Conservation (phyloP, 2,888 invertebrate species). For the Leucoptera coffeella region DNA sequence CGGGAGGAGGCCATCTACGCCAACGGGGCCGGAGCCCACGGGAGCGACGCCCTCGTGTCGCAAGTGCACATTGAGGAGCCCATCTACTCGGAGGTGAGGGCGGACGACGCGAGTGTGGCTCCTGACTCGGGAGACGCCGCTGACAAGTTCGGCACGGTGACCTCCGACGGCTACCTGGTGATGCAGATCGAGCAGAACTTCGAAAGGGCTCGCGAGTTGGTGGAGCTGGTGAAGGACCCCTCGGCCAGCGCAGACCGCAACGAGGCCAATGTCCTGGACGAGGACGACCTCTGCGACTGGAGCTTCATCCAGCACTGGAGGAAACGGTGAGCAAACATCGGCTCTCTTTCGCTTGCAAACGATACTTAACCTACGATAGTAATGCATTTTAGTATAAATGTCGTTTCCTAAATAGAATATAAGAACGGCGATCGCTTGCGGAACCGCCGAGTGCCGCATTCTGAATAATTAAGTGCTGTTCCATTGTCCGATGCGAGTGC, state of each 20-base stretch:
- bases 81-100: constrained; percentile 35
- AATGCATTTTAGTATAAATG: too few species aligned
- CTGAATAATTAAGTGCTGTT: too few species aligned
- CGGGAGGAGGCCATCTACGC: constrained; percentile 41
- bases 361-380: too few species aligned
- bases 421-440: too few species aligned
- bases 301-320: constrained; percentile 71
- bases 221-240: constrained; percentile 49
- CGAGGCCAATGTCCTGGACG: constrained; percentile 38
- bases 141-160: constrained; percentile 28
- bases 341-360: too few species aligned
- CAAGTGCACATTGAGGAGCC: constrained; percentile 37
- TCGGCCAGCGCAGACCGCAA: constrained; percentile 28
- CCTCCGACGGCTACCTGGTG: constrained; percentile 52
- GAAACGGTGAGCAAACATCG: constrained; percentile 56
- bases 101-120: constrained; percentile 16
- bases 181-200: constrained; percentile 58
- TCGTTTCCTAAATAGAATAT: too few species aligned
- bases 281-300: constrained; percentile 60
- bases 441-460: too few species aligned
- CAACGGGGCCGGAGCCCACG: constrained; percentile 30
- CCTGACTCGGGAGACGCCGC: constrained; percentile 39
- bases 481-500: too few species aligned
- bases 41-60: constrained; percentile 24
- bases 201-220: constrained; percentile 54